Conservation (phyloP, 2,888 invertebrate species). For the Glyphotaelius pellucidus region DNA sequence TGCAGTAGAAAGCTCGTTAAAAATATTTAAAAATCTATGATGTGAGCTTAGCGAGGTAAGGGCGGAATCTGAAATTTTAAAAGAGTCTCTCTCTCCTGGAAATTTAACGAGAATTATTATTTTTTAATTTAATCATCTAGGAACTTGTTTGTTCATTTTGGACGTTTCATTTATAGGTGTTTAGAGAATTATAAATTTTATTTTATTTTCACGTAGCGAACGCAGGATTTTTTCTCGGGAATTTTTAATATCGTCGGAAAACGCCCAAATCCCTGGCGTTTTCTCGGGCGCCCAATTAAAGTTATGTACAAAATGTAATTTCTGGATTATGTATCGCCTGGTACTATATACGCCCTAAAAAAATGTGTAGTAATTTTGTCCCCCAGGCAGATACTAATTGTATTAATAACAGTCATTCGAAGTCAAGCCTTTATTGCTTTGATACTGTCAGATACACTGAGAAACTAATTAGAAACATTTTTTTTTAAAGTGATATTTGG, state of each 20-base stretch:
- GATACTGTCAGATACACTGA: not conserved
- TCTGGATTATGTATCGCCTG: slow-evolving; percentile 15
- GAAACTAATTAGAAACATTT: not conserved
- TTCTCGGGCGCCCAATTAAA: slow-evolving; percentile 20
- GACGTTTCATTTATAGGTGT: slow-evolving; percentile 15
- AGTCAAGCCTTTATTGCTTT: not conserved
- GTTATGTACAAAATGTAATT: slow-evolving; percentile 35
- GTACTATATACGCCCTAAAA: not conserved
- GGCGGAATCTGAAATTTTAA: not conserved
- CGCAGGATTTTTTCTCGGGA: slow-evolving; percentile 19
- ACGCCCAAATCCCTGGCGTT: slow-evolving; percentile 8
- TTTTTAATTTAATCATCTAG: slow-evolving; percentile 8
- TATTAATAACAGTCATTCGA: slow-evolving; percentile 1
- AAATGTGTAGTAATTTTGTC: slow-evolving; percentile 18
- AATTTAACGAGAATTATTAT: not conserved
- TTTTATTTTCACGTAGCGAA: not conserved
- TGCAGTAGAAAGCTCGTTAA: not conserved
- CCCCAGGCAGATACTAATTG: slow-evolving; percentile 2
- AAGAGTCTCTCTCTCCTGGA: not conserved
- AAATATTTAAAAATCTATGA: not conserved
- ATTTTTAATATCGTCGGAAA: slow-evolving; percentile 36
- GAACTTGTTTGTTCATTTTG: slow-evolving; percentile 3
- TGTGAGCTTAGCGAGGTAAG: not conserved
- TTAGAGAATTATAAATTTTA: slow-evolving; percentile 23
- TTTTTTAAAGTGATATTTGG: not conserved